These are phyloP conservation scores for Bilobella aurantiaca DNA, from an alignment of 1,140 invertebrate genomes.

Conservation along the genomic window DNA sequence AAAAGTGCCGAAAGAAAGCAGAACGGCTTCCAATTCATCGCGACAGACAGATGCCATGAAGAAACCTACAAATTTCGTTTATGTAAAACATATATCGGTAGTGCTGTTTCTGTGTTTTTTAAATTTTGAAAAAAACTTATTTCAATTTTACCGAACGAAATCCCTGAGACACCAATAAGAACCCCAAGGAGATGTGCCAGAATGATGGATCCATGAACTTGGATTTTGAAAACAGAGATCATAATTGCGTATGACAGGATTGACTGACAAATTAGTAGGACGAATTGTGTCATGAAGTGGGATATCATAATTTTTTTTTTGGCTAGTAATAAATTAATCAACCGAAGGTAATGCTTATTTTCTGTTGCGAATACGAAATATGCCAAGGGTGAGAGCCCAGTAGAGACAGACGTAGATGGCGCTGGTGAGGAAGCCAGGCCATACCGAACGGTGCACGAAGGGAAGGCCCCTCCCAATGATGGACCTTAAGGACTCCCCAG, in stretches of 20 bases:
- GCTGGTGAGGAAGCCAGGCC: not conserved
- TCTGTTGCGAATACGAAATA: not conserved
- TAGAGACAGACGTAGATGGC: not conserved
- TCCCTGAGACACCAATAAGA: constrained; percentile 37
- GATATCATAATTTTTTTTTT: constrained; percentile 86
- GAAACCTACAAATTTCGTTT: constrained; percentile 5
- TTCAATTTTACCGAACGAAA: not conserved
- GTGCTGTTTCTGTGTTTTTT: not conserved
- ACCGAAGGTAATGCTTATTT: constrained; percentile 71
- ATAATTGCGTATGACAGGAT: constrained; percentile 4
- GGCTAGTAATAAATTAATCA: constrained; percentile 66
- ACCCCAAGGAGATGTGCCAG: not conserved
- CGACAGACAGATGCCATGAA: not conserved
- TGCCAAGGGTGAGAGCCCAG: not conserved
- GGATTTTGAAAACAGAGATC: constrained; percentile 2
- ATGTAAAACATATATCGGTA: not conserved
- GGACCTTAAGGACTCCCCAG: not conserved
- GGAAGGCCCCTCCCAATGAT: not conserved
- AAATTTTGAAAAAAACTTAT: not conserved
- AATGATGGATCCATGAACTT: not conserved
- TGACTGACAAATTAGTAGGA: constrained; percentile 49
- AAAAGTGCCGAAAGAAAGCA: not conserved
- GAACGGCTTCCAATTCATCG: not conserved
- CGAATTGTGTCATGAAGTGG: constrained; percentile 81
- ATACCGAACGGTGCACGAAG: not conserved